Evolutionary conservation across 2,888 invertebrate genomes (phyloP).

Genomic region (Xestia rhomboidea): DNA sequence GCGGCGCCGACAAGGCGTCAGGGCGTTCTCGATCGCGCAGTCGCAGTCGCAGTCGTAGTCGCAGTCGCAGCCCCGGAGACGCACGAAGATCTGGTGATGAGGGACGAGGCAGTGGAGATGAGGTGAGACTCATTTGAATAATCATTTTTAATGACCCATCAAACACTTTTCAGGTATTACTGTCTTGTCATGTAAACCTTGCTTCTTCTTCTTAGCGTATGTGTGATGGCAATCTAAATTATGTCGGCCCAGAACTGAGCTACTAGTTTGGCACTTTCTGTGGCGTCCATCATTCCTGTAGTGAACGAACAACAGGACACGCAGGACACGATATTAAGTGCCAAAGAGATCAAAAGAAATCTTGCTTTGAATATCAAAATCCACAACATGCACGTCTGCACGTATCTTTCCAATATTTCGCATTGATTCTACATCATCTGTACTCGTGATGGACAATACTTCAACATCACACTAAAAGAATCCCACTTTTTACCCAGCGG

Average conservation of each 20-base stretch:
- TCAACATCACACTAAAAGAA: too few species aligned
- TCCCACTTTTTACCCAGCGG: too few species aligned
- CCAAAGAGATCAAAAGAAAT: too few species aligned
- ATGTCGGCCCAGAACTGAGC: too few species aligned
- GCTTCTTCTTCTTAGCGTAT: too few species aligned
- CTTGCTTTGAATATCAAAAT: not conserved
- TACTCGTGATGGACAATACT: not conserved
- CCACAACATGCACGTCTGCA: not conserved
- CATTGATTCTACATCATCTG: not conserved
- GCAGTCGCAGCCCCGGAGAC: slow-evolving; percentile 76
- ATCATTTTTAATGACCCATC: not conserved
- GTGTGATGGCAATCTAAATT: too few species aligned
- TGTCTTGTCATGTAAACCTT: too few species aligned
- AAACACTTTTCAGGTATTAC: not conserved
- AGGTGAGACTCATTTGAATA: slow-evolving; percentile 70
- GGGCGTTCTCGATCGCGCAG: slow-evolving; percentile 74
- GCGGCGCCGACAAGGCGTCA: slow-evolving; percentile 80
- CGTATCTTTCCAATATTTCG: not conserved
- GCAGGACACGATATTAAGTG: too few species aligned
- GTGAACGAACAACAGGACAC: too few species aligned
- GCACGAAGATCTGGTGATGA: slow-evolving; percentile 88
- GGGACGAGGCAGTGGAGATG: slow-evolving; percentile 84
- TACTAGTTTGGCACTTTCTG: too few species aligned
- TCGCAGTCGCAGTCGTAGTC: slow-evolving; percentile 77
- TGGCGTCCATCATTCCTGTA: too few species aligned